phyloP scores from a whole-genome alignment of 2,888 invertebrate species.

The Lucinisca nassula region DNA sequence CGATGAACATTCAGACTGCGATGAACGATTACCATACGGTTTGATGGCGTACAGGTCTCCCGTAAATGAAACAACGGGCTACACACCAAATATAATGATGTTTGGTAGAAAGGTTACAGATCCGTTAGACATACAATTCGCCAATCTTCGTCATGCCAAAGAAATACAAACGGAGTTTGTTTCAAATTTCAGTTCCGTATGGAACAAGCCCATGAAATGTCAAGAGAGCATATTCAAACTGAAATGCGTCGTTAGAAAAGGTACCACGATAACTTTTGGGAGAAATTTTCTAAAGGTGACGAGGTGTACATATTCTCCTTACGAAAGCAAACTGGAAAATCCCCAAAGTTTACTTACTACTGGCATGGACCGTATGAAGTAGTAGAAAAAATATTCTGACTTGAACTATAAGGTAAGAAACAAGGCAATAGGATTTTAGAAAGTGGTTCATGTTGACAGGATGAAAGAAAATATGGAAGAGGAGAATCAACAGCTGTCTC shows the following conservation, averaged over 20 bases:
- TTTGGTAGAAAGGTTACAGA: neutral
- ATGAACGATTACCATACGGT: neutral
- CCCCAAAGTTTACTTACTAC: neutral
- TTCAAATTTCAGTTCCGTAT: neutral
- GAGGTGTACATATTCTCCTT: neutral
- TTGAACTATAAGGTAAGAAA: neutral
- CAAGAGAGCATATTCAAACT: neutral
- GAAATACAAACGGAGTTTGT: neutral
- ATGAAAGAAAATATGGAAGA: neutral
- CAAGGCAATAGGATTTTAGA: neutral
- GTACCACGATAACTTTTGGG: neutral
- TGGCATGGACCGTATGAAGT: neutral
- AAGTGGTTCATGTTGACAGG: neutral
- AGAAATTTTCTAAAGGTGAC: neutral
- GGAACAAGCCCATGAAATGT: neutral
- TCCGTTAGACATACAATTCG: neutral
- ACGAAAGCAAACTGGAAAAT: neutral
- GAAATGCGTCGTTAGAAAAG: constrained; percentile 1
- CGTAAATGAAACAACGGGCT: constrained; percentile 1
- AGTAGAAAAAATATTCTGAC: neutral
- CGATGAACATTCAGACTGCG: neutral
- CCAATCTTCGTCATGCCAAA: neutral
- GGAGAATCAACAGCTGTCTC: neutral
- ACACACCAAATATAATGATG: neutral
- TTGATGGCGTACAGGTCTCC: neutral